Conservation (phyloP, 2,888 invertebrate species). For the Cactoblastis cactorum region DNA sequence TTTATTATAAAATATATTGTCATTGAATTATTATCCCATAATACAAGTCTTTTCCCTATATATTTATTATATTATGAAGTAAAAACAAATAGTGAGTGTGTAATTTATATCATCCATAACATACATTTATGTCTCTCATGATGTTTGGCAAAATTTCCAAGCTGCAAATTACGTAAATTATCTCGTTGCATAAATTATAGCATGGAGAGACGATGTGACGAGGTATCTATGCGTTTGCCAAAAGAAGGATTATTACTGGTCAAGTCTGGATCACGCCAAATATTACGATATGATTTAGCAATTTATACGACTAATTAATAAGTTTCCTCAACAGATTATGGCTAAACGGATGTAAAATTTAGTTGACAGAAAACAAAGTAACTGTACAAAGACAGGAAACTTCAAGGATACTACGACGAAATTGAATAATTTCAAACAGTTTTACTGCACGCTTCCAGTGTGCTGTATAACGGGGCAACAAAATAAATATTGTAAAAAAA, state of each 20-base stretch:
- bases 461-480: slow-evolving; percentile 31
- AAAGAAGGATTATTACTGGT: slow-evolving; percentile 47
- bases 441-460: slow-evolving; percentile 21
- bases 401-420: slow-evolving; percentile 14
- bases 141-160: slow-evolving; percentile 11
- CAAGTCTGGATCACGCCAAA: slow-evolving; percentile 2
- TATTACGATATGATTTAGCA: background rate
- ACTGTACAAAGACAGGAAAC: background rate
- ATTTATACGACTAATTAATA: background rate
- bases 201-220: slow-evolving; percentile 29
- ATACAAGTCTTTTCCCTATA: too few species aligned
- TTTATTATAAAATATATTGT: too few species aligned
- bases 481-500: slow-evolving; percentile 40
- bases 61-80: too few species aligned
- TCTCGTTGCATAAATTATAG: slow-evolving; percentile 47
- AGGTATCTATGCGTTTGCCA: slow-evolving; percentile 44
- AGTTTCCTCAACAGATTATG: background rate
- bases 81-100: slow-evolving; percentile 9
- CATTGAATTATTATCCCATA: too few species aligned
- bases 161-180: slow-evolving; percentile 48
- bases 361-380: too few species aligned
- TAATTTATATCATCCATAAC: slow-evolving; percentile 18
- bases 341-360: too few species aligned
- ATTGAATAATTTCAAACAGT: slow-evolving; percentile 27
- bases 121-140: slow-evolving; percentile 1